These are phyloP conservation scores for Hylaeus anthracinus DNA, from an alignment of 1,140 invertebrate genomes.

Conservation along the genomic window DNA sequence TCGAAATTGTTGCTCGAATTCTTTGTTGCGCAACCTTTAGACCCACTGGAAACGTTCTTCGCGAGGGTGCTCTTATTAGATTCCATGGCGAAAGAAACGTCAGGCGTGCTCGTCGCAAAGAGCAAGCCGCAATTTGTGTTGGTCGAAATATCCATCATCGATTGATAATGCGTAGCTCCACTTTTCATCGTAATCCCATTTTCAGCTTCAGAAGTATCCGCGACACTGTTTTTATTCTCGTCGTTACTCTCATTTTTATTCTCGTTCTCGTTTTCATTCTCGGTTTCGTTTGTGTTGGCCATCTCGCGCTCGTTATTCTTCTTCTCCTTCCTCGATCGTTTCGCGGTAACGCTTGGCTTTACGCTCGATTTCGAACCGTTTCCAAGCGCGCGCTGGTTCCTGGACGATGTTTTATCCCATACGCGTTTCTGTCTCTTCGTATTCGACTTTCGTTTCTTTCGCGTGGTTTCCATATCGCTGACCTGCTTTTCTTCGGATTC, in stretches of 20 bases:
- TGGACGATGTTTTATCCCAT: background rate
- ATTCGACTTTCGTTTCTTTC: background rate
- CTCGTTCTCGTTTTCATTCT: background rate
- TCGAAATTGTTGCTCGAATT: too few species aligned
- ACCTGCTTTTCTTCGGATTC: too few species aligned
- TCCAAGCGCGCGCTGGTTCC: too few species aligned
- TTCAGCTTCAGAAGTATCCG: background rate
- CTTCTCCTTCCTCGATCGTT: background rate
- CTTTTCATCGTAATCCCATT: background rate
- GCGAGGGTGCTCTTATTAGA: too few species aligned
- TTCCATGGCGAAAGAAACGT: too few species aligned
- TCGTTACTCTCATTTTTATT: background rate
- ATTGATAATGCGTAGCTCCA: background rate
- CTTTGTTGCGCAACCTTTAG: too few species aligned
- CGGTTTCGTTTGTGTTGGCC: too few species aligned
- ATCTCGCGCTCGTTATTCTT: too few species aligned
- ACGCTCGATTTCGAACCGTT: background rate
- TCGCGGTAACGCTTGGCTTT: background rate
- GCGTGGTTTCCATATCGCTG: background rate
- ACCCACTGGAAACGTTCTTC: too few species aligned
- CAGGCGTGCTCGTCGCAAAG: background rate
- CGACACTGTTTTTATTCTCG: background rate
- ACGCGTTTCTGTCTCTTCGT: background rate
- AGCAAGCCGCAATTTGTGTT: too few species aligned
- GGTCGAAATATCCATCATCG: too few species aligned